A percentile compares a stretch with the other conserved stretches of the same genome.
Conservation (phyloP, 2,113 vertebrate species). For the Reinhardtius hippoglossoides region DNA sequence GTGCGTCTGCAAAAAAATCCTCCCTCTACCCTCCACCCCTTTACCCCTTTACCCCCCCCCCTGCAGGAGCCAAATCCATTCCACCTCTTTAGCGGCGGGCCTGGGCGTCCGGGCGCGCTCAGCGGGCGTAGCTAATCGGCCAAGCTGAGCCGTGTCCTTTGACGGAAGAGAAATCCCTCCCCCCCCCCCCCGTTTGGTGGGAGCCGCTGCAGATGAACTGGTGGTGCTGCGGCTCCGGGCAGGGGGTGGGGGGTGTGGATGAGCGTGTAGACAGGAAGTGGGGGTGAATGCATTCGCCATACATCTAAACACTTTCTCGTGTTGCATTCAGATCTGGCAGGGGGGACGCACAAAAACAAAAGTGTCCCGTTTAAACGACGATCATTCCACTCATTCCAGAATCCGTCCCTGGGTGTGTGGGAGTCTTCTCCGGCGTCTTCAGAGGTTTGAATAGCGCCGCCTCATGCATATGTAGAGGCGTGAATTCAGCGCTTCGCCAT, state of each 20-base stretch:
- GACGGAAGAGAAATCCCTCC: slow-evolving; percentile 49
- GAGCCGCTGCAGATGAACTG: slow-evolving; percentile 58
- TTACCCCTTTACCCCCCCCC: background rate
- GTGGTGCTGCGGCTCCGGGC: slow-evolving; percentile 40
- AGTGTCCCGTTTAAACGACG: slow-evolving; percentile 40
- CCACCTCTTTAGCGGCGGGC: slow-evolving; percentile 54
- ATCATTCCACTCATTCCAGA: slow-evolving; percentile 38
- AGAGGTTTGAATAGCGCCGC: slow-evolving; percentile 23
- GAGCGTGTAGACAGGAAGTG: background rate
- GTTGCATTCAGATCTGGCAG: slow-evolving; percentile 39
- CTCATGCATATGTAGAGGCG: slow-evolving; percentile 58
- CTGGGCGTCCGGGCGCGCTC: slow-evolving; percentile 56
- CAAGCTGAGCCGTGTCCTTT: slow-evolving; percentile 63
- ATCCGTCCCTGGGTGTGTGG: background rate
- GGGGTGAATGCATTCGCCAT: slow-evolving; percentile 41
- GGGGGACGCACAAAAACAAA: slow-evolving; percentile 17
- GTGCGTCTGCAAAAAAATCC: background rate
- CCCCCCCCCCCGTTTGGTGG: background rate
- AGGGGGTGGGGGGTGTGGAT: slow-evolving; percentile 36
- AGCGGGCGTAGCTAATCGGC: slow-evolving; percentile 71
- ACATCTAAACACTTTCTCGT: slow-evolving; percentile 63
- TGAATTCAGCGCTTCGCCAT: slow-evolving; percentile 36
- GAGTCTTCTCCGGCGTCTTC: slow-evolving; percentile 25
- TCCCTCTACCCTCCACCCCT: background rate
- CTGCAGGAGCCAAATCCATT: slow-evolving; percentile 43